These are phyloP conservation scores for Drosophila subobscura DNA, from an alignment of 1,140 invertebrate genomes.

Conservation along the genomic window DNA sequence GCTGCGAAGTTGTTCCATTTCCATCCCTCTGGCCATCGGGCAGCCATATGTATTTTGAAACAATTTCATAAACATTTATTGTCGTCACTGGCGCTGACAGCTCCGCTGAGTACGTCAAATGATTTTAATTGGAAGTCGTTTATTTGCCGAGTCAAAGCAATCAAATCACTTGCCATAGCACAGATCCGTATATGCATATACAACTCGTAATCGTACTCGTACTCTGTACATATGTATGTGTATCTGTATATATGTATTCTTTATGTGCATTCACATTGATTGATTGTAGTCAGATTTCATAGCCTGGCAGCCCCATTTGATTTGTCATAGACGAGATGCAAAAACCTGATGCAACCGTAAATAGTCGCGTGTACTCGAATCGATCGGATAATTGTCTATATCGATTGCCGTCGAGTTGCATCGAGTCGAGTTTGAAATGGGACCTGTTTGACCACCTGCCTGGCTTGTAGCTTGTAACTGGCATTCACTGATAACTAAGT, in stretches of 20 bases:
- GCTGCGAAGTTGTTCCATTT: conserved; percentile 24
- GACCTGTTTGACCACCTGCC: conserved; percentile 59
- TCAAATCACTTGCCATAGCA: conserved; percentile 69
- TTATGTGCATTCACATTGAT: conserved; percentile 25
- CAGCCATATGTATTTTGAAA: conserved; percentile 69
- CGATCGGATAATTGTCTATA: conserved; percentile 44
- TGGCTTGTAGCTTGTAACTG: too few species aligned
- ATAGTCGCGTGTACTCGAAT: conserved; percentile 21
- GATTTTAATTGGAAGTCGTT: conserved; percentile 80
- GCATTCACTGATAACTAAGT: neutral
- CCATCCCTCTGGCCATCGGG: conserved; percentile 2
- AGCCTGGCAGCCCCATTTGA: conserved; percentile 22
- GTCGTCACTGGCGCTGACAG: conserved; percentile 68
- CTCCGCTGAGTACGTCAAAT: conserved; percentile 68
- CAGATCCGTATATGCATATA: conserved; percentile 32
- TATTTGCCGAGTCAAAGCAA: conserved; percentile 69
- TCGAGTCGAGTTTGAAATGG: neutral
- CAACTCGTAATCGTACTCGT: neutral
- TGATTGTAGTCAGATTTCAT: conserved; percentile 49
- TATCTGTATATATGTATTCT: conserved; percentile 9
- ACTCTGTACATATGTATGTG: conserved; percentile 7
- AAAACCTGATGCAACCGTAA: conserved; percentile 58
- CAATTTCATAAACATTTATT: conserved; percentile 75
- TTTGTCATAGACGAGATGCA: conserved; percentile 47
- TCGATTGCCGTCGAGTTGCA: conserved; percentile 25